A percentile compares a stretch with the other conserved stretches of the same genome.
Evolutionary conservation across 2,888 invertebrate species (phyloP).

Genomic region (Yponomeuta cagnagella): DNA sequence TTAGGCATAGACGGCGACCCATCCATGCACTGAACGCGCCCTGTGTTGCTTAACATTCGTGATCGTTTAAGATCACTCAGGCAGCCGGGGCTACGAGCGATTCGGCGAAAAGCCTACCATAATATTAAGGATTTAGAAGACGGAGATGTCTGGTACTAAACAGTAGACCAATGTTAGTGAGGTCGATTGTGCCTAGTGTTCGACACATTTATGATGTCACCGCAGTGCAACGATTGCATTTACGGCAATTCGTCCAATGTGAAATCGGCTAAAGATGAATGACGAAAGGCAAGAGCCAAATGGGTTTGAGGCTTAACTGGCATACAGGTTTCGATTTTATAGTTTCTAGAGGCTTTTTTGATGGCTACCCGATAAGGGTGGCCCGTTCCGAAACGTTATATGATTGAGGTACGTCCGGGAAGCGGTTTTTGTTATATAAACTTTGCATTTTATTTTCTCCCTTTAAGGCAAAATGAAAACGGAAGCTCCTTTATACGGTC

Average conservation of each 20-base stretch:
- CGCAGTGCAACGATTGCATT: too few relatives aligned
- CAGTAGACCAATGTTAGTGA: too few relatives aligned
- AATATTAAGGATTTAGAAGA: too few relatives aligned
- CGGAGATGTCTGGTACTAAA: too few relatives aligned
- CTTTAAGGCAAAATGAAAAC: background rate
- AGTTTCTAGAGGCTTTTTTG: conserved; percentile 1
- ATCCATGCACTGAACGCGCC: too few relatives aligned
- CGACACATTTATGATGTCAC: too few relatives aligned
- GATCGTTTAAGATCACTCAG: too few relatives aligned
- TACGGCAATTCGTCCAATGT: background rate
- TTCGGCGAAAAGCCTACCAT: too few relatives aligned
- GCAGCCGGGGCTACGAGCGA: too few relatives aligned
- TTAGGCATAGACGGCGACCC: too few relatives aligned
- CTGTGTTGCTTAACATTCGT: too few relatives aligned
- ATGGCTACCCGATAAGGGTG: background rate
- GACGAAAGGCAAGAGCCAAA: background rate
- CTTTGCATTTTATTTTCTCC: background rate
- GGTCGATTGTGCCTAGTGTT: too few relatives aligned
- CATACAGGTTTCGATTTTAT: background rate
- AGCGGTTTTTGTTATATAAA: conserved; percentile 2
- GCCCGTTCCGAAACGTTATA: background rate
- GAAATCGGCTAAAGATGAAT: background rate
- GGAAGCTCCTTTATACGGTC: background rate
- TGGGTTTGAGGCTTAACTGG: background rate
- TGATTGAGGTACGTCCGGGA: background rate